Conservation (phyloP, 2,797 vertebrate species). For the Nannoperca obscura region DNA sequence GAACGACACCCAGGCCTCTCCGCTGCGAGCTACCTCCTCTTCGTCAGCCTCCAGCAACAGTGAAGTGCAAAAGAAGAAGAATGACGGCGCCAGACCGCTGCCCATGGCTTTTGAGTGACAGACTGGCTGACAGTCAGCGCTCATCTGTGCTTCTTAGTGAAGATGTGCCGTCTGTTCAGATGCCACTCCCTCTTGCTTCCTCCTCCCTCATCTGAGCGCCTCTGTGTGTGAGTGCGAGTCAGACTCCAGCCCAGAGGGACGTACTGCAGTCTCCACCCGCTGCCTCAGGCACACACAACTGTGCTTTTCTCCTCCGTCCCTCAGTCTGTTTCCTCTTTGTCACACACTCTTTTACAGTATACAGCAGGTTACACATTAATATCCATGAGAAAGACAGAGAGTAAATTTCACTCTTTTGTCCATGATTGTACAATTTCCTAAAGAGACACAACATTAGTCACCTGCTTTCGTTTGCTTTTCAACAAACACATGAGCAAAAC, state of each 20-base stretch:
- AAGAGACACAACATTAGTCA: conserved; percentile 5
- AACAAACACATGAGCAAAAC: conserved; percentile 7
- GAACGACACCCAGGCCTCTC: conserved; percentile 31
- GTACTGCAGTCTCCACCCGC: conserved; percentile 65
- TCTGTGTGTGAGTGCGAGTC: conserved; percentile 53
- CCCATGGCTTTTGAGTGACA: conserved; percentile 59
- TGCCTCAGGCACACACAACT: conserved; percentile 62
- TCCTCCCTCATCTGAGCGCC: conserved; percentile 57
- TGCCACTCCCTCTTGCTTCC: conserved; percentile 65
- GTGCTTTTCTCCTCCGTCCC: conserved; percentile 31
- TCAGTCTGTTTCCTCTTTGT: conserved; percentile 28
- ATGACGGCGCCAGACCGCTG: conserved; percentile 13
- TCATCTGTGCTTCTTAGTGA: conserved; percentile 61
- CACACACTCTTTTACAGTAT: conserved; percentile 16
- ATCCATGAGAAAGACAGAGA: background rate
- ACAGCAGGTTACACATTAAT: background rate
- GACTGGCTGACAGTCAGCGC: conserved; percentile 62
- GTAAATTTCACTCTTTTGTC: background rate
- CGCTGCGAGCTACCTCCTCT: conserved; percentile 50
- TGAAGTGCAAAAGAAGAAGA: conserved; percentile 13
- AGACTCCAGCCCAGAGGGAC: conserved; percentile 62
- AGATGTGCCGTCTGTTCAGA: conserved; percentile 61
- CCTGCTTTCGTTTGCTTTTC: conserved; percentile 2
- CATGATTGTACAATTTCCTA: background rate
- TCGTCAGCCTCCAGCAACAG: conserved; percentile 46